Evolutionary conservation across 2,113 vertebrate species (phyloP), one percentile per base, ranked within the genome.

Genomic region (Oncorhynchus mykiss): DNA sequence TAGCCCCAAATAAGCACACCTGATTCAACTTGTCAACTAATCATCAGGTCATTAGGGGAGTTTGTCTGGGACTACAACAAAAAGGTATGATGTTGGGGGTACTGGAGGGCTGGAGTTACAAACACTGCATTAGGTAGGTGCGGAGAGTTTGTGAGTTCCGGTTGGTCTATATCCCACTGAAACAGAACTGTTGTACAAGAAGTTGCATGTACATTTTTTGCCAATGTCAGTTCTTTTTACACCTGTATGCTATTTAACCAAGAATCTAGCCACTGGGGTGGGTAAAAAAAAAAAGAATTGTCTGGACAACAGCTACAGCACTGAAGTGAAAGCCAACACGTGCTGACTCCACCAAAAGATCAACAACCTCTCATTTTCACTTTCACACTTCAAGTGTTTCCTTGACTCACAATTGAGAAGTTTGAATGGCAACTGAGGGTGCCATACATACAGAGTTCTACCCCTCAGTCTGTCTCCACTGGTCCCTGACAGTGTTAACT

Each of bases 351-450:
- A 45, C 39, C 39, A 45, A 20, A 6, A 57, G 54, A 20, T 9
- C 39, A 45, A 45, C 39, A 45, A 18, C 59, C 59, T 62, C 20
- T 22, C 59, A 3, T 54, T 62, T n/a, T 24, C 59, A 24, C 59
- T 22, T 9, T 8, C 59, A 62, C 18, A 22, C 59, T 3, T 45
- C 39, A 45, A 45, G 39, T 45, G 39, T 45, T 45, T 45, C 9
- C 2, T 45, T 45, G 9, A 45, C 9, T 45, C 39, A 8, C 34
- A 64, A 72, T 67, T 76, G 80, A 78, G 75, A 83, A 24, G 74
- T 80, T 84, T 82, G 68, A 70, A 60, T 70, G 67, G 67, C 85
- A 82, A 90, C 82, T 75, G 80, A 85, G 81, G 74, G 76, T 84
- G 51, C 86, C 85, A 74, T 77, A 27, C 64, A 51, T 74, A 60